These are phyloP conservation scores for Acronicta aceris DNA, from an alignment of 2,888 invertebrate species.

Conservation along the genomic window DNA sequence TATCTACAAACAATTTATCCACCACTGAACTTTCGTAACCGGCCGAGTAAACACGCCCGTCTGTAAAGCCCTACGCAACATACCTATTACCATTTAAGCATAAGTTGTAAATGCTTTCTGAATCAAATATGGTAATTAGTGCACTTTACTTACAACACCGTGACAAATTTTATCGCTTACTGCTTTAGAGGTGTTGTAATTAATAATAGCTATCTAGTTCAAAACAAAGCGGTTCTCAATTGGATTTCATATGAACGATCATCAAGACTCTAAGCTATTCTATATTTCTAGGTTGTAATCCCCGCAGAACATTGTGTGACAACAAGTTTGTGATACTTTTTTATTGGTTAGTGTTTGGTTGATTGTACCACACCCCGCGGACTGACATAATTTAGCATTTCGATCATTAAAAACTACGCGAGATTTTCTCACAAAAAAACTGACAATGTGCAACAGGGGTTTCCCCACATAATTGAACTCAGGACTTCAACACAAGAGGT, in stretches of 20 bases:
- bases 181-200: constrained; percentile 38
- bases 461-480: neutral
- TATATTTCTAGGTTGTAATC: no score
- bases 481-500: neutral
- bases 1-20: constrained; percentile 45
- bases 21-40: constrained; percentile 53
- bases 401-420: no score
- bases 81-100: constrained; percentile 61
- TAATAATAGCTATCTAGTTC: constrained; percentile 5
- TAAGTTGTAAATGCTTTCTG: constrained; percentile 61
- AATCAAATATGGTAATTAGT: constrained; percentile 64
- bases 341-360: no score
- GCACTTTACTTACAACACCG: constrained; percentile 60
- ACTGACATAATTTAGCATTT: no score
- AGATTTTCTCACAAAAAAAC: no score
- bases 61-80: constrained; percentile 61
- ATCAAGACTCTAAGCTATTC: no score
- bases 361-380: no score
- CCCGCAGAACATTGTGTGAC: no score
- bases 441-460: neutral
- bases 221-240: neutral
- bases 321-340: no score
- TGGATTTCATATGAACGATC: neutral
- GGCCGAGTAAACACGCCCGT: constrained; percentile 60
- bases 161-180: constrained; percentile 54